Percentiles rank a stretch among this genome's conserved stretches.
These are phyloP conservation scores for Sarotherodon lohbergeri DNA, from an alignment of 2,113 vertebrate genomes.

Conservation along the genomic window DNA sequence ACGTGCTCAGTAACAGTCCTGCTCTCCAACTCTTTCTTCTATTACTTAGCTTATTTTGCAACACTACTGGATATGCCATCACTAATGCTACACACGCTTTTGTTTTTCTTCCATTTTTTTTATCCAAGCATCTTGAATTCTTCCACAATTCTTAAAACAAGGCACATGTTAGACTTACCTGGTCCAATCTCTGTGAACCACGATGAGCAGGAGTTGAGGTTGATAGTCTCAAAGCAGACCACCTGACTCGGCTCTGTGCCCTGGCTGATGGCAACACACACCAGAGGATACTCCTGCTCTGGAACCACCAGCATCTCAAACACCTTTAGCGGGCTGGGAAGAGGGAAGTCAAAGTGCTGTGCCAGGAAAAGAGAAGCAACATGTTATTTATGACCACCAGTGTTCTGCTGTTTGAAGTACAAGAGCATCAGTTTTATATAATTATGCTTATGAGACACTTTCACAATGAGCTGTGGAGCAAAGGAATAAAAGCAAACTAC, in stretches of 20 bases:
- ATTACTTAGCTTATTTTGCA: background rate
- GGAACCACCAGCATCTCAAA: conserved; percentile 99
- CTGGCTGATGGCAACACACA: conserved; percentile 92
- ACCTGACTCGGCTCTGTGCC: conserved; percentile 83
- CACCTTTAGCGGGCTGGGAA: conserved; percentile 91
- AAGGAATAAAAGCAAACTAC: background rate
- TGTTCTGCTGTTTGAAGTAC: background rate
- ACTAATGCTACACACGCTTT: accelerated
- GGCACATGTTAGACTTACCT: conserved; percentile 65
- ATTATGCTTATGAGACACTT: background rate
- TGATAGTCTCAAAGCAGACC: conserved; percentile 97
- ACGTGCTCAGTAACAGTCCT: background rate
- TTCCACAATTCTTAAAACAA: background rate
- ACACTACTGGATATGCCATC: accelerated
- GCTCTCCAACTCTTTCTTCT: background rate
- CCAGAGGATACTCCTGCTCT: conserved; percentile 95
- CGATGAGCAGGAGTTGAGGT: conserved; percentile 96
- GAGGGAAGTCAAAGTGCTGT: conserved; percentile 98
- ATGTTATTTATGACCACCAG: background rate
- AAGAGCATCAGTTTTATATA: background rate
- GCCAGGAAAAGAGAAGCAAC: background rate
- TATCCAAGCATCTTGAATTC: background rate
- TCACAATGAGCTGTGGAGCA: background rate
- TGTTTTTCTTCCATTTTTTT: background rate
- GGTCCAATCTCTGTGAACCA: conserved; percentile 96